These are phyloP conservation scores for Cotesia chilonis DNA, from an alignment of 1,140 invertebrate species.

Conservation along the genomic window DNA sequence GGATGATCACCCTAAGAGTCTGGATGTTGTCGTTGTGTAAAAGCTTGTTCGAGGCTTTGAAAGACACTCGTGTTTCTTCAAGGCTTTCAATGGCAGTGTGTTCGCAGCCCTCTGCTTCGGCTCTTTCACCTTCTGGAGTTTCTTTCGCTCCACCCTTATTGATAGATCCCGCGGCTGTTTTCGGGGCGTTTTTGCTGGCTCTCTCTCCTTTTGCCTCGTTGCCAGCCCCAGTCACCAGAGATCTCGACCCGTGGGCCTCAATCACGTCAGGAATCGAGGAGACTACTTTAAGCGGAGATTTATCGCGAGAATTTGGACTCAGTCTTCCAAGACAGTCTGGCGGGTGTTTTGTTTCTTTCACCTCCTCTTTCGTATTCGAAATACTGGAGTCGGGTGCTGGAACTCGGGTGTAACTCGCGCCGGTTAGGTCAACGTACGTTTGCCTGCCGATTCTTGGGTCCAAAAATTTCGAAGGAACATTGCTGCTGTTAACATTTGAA, in stretches of 20 bases:
- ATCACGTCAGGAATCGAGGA: slow-evolving; percentile 54
- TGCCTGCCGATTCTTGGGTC: slow-evolving; percentile 33
- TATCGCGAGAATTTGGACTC: slow-evolving; percentile 43
- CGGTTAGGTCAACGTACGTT: slow-evolving; percentile 38
- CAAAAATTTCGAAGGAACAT: slow-evolving; percentile 20
- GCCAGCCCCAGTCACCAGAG: background rate
- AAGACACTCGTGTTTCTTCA: slow-evolving; percentile 53
- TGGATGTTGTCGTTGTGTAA: slow-evolving; percentile 61
- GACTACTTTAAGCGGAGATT: slow-evolving; percentile 42
- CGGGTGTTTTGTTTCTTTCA: slow-evolving; percentile 22
- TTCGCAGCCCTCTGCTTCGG: slow-evolving; percentile 63
- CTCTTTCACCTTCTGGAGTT: slow-evolving; percentile 53
- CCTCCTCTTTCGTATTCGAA: slow-evolving; percentile 7
- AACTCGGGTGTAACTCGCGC: slow-evolving; percentile 35
- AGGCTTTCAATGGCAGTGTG: slow-evolving; percentile 52
- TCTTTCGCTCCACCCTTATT: slow-evolving; percentile 19
- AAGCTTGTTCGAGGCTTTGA: slow-evolving; percentile 52
- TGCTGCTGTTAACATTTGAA: background rate
- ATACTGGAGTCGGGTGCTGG: background rate
- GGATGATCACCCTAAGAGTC: slow-evolving; percentile 62
- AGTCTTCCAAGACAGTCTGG: slow-evolving; percentile 43
- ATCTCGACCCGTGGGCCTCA: slow-evolving; percentile 47
- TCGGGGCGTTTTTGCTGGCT: too few species aligned
- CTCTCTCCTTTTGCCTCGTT: too few species aligned
- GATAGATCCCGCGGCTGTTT: background rate